Base-by-base conservation (phyloP, 2,888 invertebrate species). In the Tuta absoluta region DNA sequence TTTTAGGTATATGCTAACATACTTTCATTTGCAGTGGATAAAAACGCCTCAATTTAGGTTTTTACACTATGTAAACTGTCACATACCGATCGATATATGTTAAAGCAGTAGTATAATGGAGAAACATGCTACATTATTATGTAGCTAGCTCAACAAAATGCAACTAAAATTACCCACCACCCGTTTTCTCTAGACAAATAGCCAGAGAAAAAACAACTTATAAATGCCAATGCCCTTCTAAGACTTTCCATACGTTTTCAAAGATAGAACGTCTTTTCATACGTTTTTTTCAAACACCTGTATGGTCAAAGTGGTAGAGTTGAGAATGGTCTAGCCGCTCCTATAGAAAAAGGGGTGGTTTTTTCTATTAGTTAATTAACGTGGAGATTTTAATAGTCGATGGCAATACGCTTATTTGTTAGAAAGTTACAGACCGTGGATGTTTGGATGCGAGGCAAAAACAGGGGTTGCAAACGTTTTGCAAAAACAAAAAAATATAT, bases 321-420 rank as follows among this genome's bases (percentile, higher is more conserved):
- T 38, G 62, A 38, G 12, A 62, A 45, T 62, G 5, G 38, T 33
- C 12, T 28, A 21, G n/a, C 7, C 28, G 48, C 57, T 56, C 37
- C 2, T 19, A 11, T 53, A 12, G 28, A 38, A 38, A 21, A 61
- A 70, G 69, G 74, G 76, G 74, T 69, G 70, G 64, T 65, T 69
- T 73, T 76, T 80, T 77, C 76, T 72, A 72, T 49, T 28, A 58
- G 70, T 70, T 82, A 82, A 83, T 82, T 82, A 81, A 74, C 69
- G 74, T 71, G 72, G 76, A 81, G 83, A 79, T 80, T 79, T 79
- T 82, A 78, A 81, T 82, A 81, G 77, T 66, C 69, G 78, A 81
- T 81, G 81, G 82, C 76, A 78, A 80, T 80, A 77, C 72, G 72
- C 77, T 79, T 84, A 82, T 85, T 81, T 82, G 83, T 84, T 80